These are phyloP conservation scores for Hypothenemus hampei DNA, from an alignment of 1,140 invertebrate species.

Conservation along the genomic window DNA sequence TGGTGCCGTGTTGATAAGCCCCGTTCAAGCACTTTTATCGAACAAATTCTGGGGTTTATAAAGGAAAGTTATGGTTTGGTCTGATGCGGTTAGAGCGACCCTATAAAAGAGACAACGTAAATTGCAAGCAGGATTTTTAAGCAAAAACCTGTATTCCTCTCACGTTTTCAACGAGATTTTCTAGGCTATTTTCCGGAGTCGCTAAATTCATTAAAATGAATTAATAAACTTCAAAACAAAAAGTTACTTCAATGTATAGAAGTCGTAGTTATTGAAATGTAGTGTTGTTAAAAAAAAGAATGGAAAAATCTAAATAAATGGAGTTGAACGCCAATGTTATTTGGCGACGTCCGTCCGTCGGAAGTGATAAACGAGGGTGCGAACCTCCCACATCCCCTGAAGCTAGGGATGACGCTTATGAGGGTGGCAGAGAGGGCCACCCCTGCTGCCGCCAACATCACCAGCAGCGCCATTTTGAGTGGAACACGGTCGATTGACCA, in stretches of 20 bases:
- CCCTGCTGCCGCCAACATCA: slow-evolving; percentile 13
- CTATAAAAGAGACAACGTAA: neutral
- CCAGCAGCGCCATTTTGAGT: slow-evolving; percentile 27
- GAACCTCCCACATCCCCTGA: too few species aligned
- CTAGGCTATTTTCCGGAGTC: slow-evolving; percentile 39
- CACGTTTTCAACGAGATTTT: slow-evolving; percentile 66
- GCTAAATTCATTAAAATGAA: slow-evolving; percentile 46
- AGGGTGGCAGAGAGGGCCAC: slow-evolving; percentile 12
- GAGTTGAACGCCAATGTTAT: neutral
- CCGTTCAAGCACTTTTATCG: too few species aligned
- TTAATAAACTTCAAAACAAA: slow-evolving; percentile 8
- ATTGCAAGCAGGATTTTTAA: neutral
- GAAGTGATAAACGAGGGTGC: slow-evolving; percentile 30
- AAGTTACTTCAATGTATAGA: neutral
- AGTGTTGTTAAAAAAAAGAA: neutral
- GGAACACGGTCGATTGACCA: slow-evolving; percentile 32
- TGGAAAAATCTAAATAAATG: neutral
- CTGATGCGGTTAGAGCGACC: too few species aligned
- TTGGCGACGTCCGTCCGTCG: slow-evolving; percentile 29
- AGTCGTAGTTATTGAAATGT: too few species aligned
- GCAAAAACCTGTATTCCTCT: slow-evolving; percentile 63
- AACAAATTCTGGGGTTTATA: too few species aligned
- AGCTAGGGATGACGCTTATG: slow-evolving; percentile 27
- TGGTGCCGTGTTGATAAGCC: too few species aligned
- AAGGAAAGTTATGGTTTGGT: too few species aligned